phyloP scores from a whole-genome alignment of 2,797 vertebrate genomes.

The Oreortyx pictus region DNA sequence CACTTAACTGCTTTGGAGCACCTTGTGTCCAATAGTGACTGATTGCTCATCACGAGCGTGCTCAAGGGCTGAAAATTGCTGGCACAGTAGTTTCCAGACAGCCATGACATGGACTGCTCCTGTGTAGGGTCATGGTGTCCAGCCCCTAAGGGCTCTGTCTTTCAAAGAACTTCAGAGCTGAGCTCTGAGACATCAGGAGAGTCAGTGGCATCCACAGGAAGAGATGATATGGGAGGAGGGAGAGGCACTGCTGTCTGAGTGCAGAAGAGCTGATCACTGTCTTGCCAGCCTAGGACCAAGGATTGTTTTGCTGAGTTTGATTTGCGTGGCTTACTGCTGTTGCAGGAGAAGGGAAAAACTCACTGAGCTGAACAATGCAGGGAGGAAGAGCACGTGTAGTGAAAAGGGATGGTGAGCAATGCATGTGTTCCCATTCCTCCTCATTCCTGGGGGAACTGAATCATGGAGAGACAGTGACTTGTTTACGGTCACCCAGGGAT shows the following conservation, averaged over 20 bases:
- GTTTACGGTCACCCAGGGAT: fast-evolving
- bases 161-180: neutral
- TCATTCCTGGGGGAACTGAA: neutral
- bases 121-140: fast-evolving
- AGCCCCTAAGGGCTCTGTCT: neutral
- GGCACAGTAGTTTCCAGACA: neutral
- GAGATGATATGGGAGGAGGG: neutral
- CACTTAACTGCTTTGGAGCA: neutral
- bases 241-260: neutral
- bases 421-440: too few species aligned
- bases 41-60: neutral
- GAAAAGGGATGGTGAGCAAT: neutral
- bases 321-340: neutral
- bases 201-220: neutral
- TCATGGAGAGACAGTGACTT: neutral
- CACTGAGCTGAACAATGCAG: neutral
- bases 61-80: neutral
- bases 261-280: neutral
- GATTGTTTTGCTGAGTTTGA: neutral
- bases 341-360: neutral
- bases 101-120: neutral
- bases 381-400: fast-evolving
- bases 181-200: neutral
- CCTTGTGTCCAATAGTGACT: fast-evolving
- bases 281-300: neutral